Evolutionary conservation across 2,113 vertebrate genomes (phyloP).

Genomic region (Calidris pygmaea): DNA sequence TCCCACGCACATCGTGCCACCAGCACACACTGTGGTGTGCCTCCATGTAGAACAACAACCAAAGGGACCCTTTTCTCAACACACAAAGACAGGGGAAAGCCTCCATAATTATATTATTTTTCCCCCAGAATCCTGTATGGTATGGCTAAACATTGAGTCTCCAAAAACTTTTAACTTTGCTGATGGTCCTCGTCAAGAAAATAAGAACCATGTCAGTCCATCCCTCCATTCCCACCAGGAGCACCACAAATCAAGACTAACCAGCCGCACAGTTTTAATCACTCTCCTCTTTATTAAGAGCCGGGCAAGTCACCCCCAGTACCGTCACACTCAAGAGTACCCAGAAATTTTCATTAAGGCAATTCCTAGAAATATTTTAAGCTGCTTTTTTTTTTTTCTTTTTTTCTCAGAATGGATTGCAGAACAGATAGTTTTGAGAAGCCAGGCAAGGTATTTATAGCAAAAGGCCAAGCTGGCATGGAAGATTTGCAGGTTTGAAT

Average conservation of each 20-base stretch:
- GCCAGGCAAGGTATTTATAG: neutral
- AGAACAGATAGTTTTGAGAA: neutral
- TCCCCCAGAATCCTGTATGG: fast-evolving
- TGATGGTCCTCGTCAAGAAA: neutral
- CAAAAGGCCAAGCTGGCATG: fast-evolving
- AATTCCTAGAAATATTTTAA: slow-evolving; percentile 9
- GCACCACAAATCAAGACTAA: neutral
- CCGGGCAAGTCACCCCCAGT: neutral
- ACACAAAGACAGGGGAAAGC: neutral
- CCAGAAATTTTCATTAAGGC: neutral
- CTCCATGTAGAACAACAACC: neutral
- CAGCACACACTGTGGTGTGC: fast-evolving
- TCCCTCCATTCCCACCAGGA: neutral
- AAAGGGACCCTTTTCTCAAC: neutral
- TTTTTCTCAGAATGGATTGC: neutral
- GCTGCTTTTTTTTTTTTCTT: neutral
- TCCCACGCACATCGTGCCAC: neutral
- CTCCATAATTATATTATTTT: fast-evolving
- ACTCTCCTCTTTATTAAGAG: neutral
- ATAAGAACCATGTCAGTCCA: neutral
- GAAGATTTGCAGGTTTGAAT: neutral
- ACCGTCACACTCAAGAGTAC: neutral
- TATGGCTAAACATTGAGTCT: fast-evolving
- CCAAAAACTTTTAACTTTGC: neutral
- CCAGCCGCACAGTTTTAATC: neutral